Evolutionary conservation across 2,888 invertebrate genomes (phyloP).

Genomic region (Erannis defoliaria): DNA sequence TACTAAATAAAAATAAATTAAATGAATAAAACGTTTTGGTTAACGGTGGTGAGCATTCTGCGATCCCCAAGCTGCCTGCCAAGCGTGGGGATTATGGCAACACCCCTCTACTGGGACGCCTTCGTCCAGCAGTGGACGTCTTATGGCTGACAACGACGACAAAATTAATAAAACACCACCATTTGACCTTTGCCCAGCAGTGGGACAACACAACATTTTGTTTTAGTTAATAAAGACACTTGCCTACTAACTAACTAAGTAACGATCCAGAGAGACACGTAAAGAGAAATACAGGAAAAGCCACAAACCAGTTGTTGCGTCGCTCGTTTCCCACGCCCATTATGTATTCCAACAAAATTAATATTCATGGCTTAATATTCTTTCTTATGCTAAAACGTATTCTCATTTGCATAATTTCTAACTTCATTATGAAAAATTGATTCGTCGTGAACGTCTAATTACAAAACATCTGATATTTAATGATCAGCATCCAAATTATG

Average conservation of each 20-base stretch:
- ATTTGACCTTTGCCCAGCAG: too few relatives aligned
- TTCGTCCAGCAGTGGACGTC: too few relatives aligned
- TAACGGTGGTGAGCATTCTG: too few relatives aligned
- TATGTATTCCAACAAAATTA: constrained; percentile 32
- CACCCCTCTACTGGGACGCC: too few relatives aligned
- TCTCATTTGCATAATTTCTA: constrained; percentile 28
- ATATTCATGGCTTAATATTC: constrained; percentile 34
- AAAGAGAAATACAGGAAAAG: constrained; percentile 26
- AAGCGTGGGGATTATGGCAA: too few relatives aligned
- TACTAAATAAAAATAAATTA: too few relatives aligned
- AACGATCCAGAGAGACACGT: constrained; percentile 10
- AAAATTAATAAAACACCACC: too few relatives aligned
- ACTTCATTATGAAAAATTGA: constrained; percentile 31
- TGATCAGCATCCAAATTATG: constrained; percentile 21
- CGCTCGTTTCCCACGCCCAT: constrained; percentile 28
- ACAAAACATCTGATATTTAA: constrained; percentile 27
- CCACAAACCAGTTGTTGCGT: constrained; percentile 23
- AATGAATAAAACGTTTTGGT: too few relatives aligned
- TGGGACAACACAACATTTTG: too few relatives aligned
- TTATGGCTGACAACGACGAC: too few relatives aligned
- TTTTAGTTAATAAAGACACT: neutral
- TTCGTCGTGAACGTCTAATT: constrained; percentile 30
- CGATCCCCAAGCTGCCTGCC: too few relatives aligned
- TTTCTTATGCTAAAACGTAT: constrained; percentile 35
- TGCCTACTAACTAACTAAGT: neutral